phyloP scores from a whole-genome alignment of 1,140 invertebrate species.

The Eciton burchellii region DNA sequence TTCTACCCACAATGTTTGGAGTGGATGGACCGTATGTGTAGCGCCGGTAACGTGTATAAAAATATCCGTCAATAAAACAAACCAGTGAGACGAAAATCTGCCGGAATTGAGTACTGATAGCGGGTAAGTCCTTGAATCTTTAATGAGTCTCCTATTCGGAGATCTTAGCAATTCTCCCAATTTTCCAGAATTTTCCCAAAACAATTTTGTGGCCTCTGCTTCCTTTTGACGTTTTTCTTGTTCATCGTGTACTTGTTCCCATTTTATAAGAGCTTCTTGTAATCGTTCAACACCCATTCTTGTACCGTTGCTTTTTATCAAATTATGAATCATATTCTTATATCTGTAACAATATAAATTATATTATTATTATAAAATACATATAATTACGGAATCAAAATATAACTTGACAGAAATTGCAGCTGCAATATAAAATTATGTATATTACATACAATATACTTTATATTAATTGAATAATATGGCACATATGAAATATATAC shows the following conservation, averaged over 20 bases:
- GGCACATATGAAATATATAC: constrained; percentile 74
- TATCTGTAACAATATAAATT: constrained; percentile 75
- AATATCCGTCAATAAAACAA: constrained; percentile 91
- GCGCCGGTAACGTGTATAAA: constrained; percentile 90
- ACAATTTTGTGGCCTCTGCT: constrained; percentile 90
- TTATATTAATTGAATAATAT: background rate
- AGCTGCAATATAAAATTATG: too few species aligned
- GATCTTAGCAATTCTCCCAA: constrained; percentile 88
- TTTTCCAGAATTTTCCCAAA: constrained; percentile 92
- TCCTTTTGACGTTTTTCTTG: constrained; percentile 88
- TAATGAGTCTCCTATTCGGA: constrained; percentile 90
- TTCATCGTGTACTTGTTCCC: constrained; percentile 87
- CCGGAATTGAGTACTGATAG: constrained; percentile 89
- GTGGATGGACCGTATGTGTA: constrained; percentile 87
- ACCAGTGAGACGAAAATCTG: constrained; percentile 90
- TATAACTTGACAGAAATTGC: too few species aligned
- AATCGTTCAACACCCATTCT: constrained; percentile 81
- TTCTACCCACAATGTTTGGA: constrained; percentile 93
- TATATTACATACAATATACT: background rate
- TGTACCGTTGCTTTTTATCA: constrained; percentile 79
- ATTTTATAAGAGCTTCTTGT: constrained; percentile 85
- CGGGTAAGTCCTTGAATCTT: constrained; percentile 91
- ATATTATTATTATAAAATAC: constrained; percentile 1
- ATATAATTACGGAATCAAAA: too few species aligned
- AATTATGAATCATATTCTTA: constrained; percentile 78